Conservation (phyloP, 2,888 invertebrate species). For the Lissonota sp. region DNA sequence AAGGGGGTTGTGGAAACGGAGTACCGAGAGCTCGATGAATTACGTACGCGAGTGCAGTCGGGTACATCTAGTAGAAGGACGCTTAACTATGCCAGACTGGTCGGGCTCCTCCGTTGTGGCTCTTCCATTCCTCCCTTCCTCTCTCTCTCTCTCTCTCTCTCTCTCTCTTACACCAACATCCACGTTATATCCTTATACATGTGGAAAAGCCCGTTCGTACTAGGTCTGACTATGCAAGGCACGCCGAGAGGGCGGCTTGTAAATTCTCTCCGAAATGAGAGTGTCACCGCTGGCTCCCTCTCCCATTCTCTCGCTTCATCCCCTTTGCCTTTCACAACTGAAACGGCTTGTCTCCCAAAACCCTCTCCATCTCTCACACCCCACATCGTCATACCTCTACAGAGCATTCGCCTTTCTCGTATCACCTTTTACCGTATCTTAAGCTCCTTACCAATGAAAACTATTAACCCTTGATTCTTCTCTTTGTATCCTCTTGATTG, state of each 20-base stretch:
- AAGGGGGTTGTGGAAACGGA: constrained; percentile 7
- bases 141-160: constrained; percentile 41
- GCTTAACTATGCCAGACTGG: constrained; percentile 80
- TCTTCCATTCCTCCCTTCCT: constrained; percentile 15
- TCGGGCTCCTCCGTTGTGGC: constrained; percentile 68
- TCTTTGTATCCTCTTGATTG: not conserved
- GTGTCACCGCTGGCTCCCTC: constrained; percentile 78
- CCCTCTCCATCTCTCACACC: constrained; percentile 53
- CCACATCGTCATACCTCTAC: constrained; percentile 67
- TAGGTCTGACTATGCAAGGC: constrained; percentile 83
- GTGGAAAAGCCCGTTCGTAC: constrained; percentile 66
- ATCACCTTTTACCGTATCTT: constrained; percentile 31
- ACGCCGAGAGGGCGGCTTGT: constrained; percentile 82
- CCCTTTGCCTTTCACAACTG: constrained; percentile 49
- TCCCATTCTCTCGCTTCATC: constrained; percentile 44
- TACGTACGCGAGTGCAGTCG: constrained; percentile 73
- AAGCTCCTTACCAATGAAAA: constrained; percentile 32
- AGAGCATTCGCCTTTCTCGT: constrained; percentile 48
- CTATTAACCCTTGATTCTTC: not conserved
- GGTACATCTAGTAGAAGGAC: constrained; percentile 75
- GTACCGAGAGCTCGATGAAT: constrained; percentile 72
- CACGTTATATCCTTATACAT: constrained; percentile 64
- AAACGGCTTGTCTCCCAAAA: constrained; percentile 60
- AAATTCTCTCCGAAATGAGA: constrained; percentile 83
- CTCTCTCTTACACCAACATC: constrained; percentile 46